Percentiles rank a stretch among this genome's conserved stretches.
Conservation (phyloP, 2,113 vertebrate genomes). For the Periophthalmodon schlosseri region DNA sequence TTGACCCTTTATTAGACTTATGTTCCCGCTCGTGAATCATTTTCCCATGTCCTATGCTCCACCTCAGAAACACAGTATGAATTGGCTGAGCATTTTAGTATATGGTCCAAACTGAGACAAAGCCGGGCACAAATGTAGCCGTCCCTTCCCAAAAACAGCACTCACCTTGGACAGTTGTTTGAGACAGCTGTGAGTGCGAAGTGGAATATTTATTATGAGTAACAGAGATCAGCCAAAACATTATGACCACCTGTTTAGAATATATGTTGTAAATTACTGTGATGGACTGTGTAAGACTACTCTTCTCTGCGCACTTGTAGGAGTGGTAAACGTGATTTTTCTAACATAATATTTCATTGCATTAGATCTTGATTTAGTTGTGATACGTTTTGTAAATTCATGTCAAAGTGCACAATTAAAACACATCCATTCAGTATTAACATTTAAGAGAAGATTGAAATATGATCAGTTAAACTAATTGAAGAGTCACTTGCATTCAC, state of each 20-base stretch:
- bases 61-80: slow-evolving; percentile 51
- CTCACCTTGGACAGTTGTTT: slow-evolving; percentile 37
- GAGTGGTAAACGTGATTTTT: no score
- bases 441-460: no score
- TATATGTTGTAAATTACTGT: neutral
- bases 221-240: neutral
- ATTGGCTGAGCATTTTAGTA: slow-evolving; percentile 65
- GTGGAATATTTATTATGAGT: slow-evolving; percentile 1
- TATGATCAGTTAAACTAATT: no score
- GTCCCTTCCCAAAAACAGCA: slow-evolving; percentile 40
- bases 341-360: no score
- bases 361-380: no score
- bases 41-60: slow-evolving; percentile 46
- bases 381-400: no score
- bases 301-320: neutral
- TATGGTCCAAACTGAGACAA: slow-evolving; percentile 58
- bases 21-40: slow-evolving; percentile 55
- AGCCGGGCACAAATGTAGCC: slow-evolving; percentile 60
- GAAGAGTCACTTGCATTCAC: no score
- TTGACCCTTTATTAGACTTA: slow-evolving; percentile 39
- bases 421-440: no score
- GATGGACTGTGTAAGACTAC: neutral
- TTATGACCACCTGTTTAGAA: neutral
- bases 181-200: slow-evolving; percentile 35
- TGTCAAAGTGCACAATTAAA: no score